phyloP scores from a whole-genome alignment of 1,140 invertebrate genomes.

The Sipha flava region DNA sequence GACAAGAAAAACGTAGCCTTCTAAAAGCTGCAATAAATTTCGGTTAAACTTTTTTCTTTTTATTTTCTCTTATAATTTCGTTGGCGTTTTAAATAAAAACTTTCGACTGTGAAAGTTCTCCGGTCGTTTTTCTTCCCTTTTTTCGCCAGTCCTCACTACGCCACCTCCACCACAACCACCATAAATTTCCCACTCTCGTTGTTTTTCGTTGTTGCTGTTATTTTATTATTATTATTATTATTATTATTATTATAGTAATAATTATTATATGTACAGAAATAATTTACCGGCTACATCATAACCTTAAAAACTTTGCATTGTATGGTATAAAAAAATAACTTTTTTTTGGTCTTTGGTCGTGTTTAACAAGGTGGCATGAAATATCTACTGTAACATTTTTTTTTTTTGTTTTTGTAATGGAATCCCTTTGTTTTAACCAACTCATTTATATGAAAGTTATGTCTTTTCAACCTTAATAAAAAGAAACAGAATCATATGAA shows the following conservation, averaged over 20 bases:
- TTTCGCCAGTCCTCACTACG: neutral
- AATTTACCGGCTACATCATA: slow-evolving; percentile 27
- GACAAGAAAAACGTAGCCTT: slow-evolving; percentile 23
- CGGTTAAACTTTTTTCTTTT: slow-evolving; percentile 27
- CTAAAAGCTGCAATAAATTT: slow-evolving; percentile 24
- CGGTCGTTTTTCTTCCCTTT: slow-evolving; percentile 30
- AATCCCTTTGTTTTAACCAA: slow-evolving; percentile 7
- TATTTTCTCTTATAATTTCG: slow-evolving; percentile 26
- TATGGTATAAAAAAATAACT: slow-evolving; percentile 6
- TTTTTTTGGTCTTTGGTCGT: slow-evolving; percentile 25
- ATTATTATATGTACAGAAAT: slow-evolving; percentile 24
- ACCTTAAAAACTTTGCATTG: slow-evolving; percentile 22
- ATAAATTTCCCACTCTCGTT: slow-evolving; percentile 12
- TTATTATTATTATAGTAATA: neutral
- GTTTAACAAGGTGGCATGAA: slow-evolving; percentile 23
- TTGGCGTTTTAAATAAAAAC: slow-evolving; percentile 28
- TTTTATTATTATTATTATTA: slow-evolving; percentile 25
- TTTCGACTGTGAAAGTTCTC: slow-evolving; percentile 24
- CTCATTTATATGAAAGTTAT: slow-evolving; percentile 15
- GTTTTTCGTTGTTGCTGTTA: slow-evolving; percentile 14
- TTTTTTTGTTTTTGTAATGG: neutral
- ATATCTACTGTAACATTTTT: slow-evolving; percentile 12
- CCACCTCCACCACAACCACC: neutral
- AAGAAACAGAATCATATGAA: neutral
- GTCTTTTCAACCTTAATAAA: neutral